Percentiles rank a stretch among this genome's conserved stretches.
Evolutionary conservation across 2,113 vertebrate species (phyloP).

Genomic region (Ameiurus melas): DNA sequence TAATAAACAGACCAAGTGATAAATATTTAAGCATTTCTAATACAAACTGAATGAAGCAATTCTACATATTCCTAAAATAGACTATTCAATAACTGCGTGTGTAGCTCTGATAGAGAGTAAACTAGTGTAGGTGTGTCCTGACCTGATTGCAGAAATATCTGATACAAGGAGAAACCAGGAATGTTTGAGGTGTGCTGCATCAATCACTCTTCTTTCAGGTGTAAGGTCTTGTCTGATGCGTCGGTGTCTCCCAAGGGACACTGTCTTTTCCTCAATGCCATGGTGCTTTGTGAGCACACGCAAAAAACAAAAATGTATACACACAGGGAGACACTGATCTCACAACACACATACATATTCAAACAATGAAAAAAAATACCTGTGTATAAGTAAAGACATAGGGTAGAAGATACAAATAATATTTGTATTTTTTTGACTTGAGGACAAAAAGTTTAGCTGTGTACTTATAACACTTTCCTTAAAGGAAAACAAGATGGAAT

Average conservation of each 20-base stretch:
- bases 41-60: not conserved
- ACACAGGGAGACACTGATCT: not conserved
- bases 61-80: not conserved
- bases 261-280: not conserved
- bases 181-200: not conserved
- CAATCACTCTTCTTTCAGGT: not conserved
- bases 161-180: not conserved
- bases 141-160: conserved; percentile 1
- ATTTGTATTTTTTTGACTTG: not conserved
- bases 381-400: not conserved
- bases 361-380: not conserved
- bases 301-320: not conserved
- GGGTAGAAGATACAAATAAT: not conserved
- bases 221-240: not conserved
- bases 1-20: not conserved
- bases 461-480: not conserved
- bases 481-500: not conserved
- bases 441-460: not conserved
- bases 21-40: not conserved
- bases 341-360: not conserved
- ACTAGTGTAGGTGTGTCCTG: not conserved
- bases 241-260: not conserved
- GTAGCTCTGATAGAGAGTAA: not conserved
- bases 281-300: not conserved
- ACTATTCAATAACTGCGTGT: not conserved